Conservation (phyloP, 2,888 invertebrate genomes). For the Cacoxenus indagator region DNA sequence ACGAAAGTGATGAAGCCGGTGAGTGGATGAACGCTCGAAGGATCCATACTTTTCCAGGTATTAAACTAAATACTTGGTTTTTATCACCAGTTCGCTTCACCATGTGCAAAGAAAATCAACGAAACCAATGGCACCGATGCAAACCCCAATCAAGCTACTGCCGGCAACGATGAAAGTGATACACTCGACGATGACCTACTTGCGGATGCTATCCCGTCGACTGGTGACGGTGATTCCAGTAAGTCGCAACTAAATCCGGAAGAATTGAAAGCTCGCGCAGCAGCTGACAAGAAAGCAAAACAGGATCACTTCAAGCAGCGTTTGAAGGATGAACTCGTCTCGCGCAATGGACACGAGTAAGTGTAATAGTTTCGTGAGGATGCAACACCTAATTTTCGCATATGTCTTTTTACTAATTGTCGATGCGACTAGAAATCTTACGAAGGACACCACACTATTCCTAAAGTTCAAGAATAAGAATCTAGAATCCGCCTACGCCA, state of each 20-base stretch:
- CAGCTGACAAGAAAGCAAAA: constrained; percentile 67
- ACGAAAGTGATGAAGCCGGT: constrained; percentile 87
- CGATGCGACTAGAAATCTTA: constrained; percentile 71
- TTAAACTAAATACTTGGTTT: background rate
- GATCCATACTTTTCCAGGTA: too few relatives aligned
- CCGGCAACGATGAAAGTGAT: constrained; percentile 43
- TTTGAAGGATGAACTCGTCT: constrained; percentile 86
- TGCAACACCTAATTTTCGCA: background rate
- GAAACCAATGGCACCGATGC: constrained; percentile 41
- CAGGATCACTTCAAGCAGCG: constrained; percentile 83
- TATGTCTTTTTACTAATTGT: background rate
- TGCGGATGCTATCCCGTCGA: constrained; percentile 36
- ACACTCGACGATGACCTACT: constrained; percentile 58
- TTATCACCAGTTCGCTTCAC: constrained; percentile 58
- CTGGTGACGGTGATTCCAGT: too few relatives aligned
- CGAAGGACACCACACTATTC: constrained; percentile 77
- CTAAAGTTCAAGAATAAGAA: constrained; percentile 78
- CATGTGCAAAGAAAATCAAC: constrained; percentile 60
- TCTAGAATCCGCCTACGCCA: constrained; percentile 78
- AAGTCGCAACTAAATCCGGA: background rate
- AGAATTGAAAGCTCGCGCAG: constrained; percentile 24
- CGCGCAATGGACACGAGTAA: constrained; percentile 87
- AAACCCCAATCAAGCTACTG: constrained; percentile 31
- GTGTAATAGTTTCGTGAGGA: background rate
- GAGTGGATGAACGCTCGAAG: constrained; percentile 62